Conservation (phyloP, 2,113 vertebrate genomes). For the Phrynocephalus versicolor region DNA sequence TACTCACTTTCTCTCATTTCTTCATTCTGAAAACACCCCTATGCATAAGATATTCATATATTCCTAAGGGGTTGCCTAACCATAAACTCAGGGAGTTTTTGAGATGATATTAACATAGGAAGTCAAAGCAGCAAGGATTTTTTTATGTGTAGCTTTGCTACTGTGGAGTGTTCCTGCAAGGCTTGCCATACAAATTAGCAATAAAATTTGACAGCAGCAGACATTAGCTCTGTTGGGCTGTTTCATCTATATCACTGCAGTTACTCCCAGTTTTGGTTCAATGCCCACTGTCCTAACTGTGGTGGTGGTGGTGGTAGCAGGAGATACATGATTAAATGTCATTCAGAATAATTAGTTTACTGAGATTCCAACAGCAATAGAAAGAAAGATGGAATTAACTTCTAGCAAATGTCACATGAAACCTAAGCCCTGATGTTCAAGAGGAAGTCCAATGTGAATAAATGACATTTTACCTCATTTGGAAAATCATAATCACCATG, state of each 20-base stretch:
- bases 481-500: conserved; percentile 11
- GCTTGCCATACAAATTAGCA: conserved; percentile 44
- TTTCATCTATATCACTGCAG: neutral
- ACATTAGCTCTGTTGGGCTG: conserved; percentile 27
- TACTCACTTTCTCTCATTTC: neutral
- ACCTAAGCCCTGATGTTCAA: conserved; percentile 30
- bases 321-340: conserved; percentile 22
- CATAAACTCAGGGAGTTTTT: neutral
- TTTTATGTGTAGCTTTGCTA: neutral
- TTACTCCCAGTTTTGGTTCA: conserved; percentile 27
- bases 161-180: neutral
- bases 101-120: neutral
- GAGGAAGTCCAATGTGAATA: conserved; percentile 35
- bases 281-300: neutral
- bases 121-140: conserved; percentile 1
- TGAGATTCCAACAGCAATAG: conserved; percentile 52
- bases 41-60: neutral
- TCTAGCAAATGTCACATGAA: conserved; percentile 39
- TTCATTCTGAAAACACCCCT: neutral
- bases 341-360: conserved; percentile 60
- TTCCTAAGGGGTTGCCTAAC: neutral
- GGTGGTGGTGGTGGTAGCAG: neutral
- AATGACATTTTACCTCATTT: conserved; percentile 38
- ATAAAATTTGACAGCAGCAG: conserved; percentile 38
- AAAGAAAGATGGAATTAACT: conserved; percentile 58